Evolutionary conservation across 1,140 invertebrate genomes (phyloP).

Genomic region (Probaryconus sp.): DNA sequence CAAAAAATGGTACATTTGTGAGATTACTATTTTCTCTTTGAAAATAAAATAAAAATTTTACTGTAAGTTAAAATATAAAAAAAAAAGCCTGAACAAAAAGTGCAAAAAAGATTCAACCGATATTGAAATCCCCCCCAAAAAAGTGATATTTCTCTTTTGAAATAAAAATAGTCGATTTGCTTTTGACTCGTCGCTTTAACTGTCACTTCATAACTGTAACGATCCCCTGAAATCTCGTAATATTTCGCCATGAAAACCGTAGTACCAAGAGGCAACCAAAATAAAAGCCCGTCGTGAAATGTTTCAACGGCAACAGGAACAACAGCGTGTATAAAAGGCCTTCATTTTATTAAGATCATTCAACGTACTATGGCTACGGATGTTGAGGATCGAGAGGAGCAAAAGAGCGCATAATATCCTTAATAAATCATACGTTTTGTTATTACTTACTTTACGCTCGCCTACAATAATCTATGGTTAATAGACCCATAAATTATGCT

Average conservation of each 20-base stretch:
- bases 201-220: conserved; percentile 10
- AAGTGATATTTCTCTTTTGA: too few relatives aligned
- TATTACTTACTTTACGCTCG: conserved; percentile 38
- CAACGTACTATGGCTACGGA: conserved; percentile 32
- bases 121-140: too few relatives aligned
- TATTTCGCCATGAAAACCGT: conserved; percentile 17
- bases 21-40: too few relatives aligned
- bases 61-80: too few relatives aligned
- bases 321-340: conserved; percentile 26
- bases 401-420: conserved; percentile 32
- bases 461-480: conserved; percentile 49
- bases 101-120: too few relatives aligned
- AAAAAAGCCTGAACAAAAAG: too few relatives aligned
- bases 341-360: conserved; percentile 42
- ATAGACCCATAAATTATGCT: conserved; percentile 54
- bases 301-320: conserved; percentile 29
- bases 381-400: conserved; percentile 23
- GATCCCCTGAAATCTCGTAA: conserved; percentile 24
- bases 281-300: conserved; percentile 19
- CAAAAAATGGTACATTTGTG: too few relatives aligned
- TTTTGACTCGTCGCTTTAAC: too few relatives aligned
- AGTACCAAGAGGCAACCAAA: conserved; percentile 28
- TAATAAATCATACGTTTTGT: conserved; percentile 48
- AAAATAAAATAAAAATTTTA: too few relatives aligned
- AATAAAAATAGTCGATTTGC: too few relatives aligned